Base-by-base conservation (phyloP, 2,888 invertebrate species). In the Timema cristinae region DNA sequence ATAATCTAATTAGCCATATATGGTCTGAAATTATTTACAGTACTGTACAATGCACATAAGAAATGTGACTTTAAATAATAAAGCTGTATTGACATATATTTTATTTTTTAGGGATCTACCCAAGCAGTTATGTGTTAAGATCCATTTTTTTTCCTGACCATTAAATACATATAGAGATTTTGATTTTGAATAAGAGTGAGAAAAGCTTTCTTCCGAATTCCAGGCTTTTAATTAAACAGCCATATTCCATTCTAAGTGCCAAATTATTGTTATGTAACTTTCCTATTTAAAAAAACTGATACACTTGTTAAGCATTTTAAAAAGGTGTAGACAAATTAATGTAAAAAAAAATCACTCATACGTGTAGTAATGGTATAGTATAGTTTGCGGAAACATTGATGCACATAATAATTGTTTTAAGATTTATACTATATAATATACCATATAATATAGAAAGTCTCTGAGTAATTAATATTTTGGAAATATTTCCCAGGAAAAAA, bases 381-480 rank as follows among this genome's bases (percentile, higher is more conserved):
- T 32, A 69, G 56, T 63, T 54, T 61, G 68, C 68, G 56, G 68
- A 72, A 50, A 71, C 70, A 70, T 70, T 70, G 67, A 70, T 67
- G 70, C 63, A 70, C 71, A 67, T 56, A 71, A 71, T 56, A 67
- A 59, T 51, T 71, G 71, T 61, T 67, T 71, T 67, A 67, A 67
- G 59, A 70, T 70, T 69, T 54, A 50, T 67, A 71, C 66, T 61
- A 71, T 71, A 66, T 71, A 71, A 16, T 59, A 32, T 32, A 32
- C 32, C 32, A 32, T 32, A 32, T 32, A 32, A 32, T 70, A 59
- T 70, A 61, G n/a, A 63, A 50, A 48, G 67, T 67, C 59, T 68
- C 54, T 51, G 56, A 71, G 63, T 63, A n/a, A 59, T 68, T 68
- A 67, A 68, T 69, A 16, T 67, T 68, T 66, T 68, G 71, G 71